Base-by-base conservation (phyloP, 2,113 vertebrate genomes). In the Tympanuchus pallidicinctus region DNA sequence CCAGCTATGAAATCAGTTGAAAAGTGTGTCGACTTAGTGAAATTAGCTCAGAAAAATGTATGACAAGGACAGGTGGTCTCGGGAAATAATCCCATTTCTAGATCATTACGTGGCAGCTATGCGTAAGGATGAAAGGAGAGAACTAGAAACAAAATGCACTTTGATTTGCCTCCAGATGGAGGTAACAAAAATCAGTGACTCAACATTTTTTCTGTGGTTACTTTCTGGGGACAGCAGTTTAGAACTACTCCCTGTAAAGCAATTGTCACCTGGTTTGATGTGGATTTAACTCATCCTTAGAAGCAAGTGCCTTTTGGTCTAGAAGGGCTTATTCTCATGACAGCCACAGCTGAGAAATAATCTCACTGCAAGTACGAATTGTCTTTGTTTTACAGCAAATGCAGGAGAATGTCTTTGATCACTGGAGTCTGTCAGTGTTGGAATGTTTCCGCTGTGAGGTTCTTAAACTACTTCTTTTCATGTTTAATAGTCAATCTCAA, bases 221-320 rank as follows among this genome's bases (percentile, higher is more conserved):
- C 86, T 94, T 78, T 64, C 70, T 92, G 91, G 85, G 76, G 92
- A 89, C 59, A 88, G 94, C 80, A 71, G 82, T 78, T 89, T 89
- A 84, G 82, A 91, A 77, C 67, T 92, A 30, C 66, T 89, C 50
- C 63, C 54, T 42, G 60, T 74, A 75, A 89, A 94, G 93, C 91
- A 89, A 20, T 71, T 42, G 28, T 63, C 89, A 57, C 81, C 88
- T 93, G 93, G 92, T 90, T 94, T 88, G 94, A 80, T 93, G 93
- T 85, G 76, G 97, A 96, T 93, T 92, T 94, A 11, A 94, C 93
- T 97, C 96, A 97, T 97, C 97, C 97, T 97, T 97, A 97, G 95
- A 95, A 97, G 97, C 97, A 97, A 98, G 97, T 98, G 98, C 98
- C 98, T 98, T 98, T 97, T 96, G 97, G 97, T 98, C 98, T 98